Evolutionary conservation across 1,140 invertebrate genomes (phyloP).

Genomic region (Andricus grossulariae): DNA sequence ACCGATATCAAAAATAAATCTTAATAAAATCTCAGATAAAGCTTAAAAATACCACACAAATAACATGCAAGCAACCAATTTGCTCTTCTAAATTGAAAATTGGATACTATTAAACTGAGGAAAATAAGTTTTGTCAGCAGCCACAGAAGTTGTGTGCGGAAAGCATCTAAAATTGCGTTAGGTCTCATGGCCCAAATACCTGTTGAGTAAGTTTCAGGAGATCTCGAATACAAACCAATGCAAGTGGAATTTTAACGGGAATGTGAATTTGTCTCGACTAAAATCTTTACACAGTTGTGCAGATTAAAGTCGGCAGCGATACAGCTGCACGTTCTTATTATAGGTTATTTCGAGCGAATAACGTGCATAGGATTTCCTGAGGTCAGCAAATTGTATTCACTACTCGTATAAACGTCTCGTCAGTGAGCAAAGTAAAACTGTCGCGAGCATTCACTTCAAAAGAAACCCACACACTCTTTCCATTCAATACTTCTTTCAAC

Average conservation of each 20-base stretch:
- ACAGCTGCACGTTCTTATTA: constrained; percentile 30
- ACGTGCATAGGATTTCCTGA: constrained; percentile 22
- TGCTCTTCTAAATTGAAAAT: too few species aligned
- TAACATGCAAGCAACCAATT: too few species aligned
- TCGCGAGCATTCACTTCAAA: constrained; percentile 10
- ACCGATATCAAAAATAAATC: too few species aligned
- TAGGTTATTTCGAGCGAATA: constrained; percentile 31
- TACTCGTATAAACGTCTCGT: constrained; percentile 12
- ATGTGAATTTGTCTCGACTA: constrained; percentile 26
- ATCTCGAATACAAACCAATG: constrained; percentile 20
- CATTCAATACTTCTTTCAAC: background rate
- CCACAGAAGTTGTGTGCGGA: background rate
- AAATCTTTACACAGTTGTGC: constrained; percentile 24
- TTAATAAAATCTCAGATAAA: too few species aligned
- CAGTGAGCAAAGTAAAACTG: constrained; percentile 4
- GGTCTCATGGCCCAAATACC: constrained; percentile 23
- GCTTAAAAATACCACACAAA: too few species aligned
- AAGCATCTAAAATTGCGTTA: constrained; percentile 12
- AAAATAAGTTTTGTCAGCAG: background rate
- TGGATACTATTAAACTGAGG: too few species aligned
- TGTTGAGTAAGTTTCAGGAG: constrained; percentile 11
- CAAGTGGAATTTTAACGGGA: constrained; percentile 13
- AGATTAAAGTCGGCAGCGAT: constrained; percentile 29
- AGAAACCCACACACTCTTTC: background rate
- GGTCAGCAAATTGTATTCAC: constrained; percentile 29